These are phyloP conservation scores for Brachionus manjavacas DNA, from an alignment of 1,140 invertebrate species.

Conservation along the genomic window DNA sequence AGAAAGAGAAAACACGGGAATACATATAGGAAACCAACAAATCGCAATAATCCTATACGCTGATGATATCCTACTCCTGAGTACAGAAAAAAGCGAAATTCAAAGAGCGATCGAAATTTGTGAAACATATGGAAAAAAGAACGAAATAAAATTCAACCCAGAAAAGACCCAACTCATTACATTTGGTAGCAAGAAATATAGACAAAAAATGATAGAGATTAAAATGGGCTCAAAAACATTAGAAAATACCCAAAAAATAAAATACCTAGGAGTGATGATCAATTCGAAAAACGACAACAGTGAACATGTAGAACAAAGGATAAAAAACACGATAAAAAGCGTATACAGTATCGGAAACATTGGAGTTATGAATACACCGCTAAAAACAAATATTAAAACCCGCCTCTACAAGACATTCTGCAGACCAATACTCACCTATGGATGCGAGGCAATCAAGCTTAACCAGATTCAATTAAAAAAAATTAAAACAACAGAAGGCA, in stretches of 20 bases:
- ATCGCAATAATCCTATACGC: neutral
- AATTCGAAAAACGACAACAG: neutral
- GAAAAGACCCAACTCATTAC: neutral
- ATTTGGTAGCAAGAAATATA: neutral
- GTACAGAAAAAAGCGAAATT: neutral
- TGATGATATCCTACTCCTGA: neutral
- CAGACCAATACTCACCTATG: neutral
- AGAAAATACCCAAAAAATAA: neutral
- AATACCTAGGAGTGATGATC: neutral
- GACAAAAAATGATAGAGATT: neutral
- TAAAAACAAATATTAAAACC: neutral
- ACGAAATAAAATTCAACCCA: constrained; percentile 22
- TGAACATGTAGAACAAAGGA: too few relatives aligned
- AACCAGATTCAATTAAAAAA: neutral
- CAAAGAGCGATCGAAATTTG: neutral
- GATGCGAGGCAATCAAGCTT: neutral
- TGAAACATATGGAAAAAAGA: neutral
- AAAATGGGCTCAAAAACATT: neutral
- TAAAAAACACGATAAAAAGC: too few relatives aligned
- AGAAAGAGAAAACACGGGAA: neutral
- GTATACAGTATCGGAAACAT: too few relatives aligned
- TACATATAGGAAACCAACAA: neutral
- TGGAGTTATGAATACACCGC: neutral
- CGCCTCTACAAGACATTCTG: neutral
- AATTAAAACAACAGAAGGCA: neutral